A percentile compares a stretch with the other conserved stretches of the same genome.
Evolutionary conservation across 2,888 invertebrate species (phyloP).

Genomic region (Aphrophora alni): DNA sequence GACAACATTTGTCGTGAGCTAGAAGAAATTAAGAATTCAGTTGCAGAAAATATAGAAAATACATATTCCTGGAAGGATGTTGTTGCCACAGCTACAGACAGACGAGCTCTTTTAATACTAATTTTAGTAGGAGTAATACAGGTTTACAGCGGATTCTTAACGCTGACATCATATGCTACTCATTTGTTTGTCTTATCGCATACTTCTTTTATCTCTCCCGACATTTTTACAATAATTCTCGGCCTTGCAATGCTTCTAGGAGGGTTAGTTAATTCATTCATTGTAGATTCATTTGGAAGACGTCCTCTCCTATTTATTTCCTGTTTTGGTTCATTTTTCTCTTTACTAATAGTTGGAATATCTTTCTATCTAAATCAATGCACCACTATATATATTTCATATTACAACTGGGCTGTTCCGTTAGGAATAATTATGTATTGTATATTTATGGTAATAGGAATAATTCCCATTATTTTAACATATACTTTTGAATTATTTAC

Average conservation of each 20-base stretch:
- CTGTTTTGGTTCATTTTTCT: not conserved
- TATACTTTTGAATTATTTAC: conserved; percentile 29
- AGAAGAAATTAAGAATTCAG: conserved; percentile 19
- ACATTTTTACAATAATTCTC: conserved; percentile 18
- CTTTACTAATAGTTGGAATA: not conserved
- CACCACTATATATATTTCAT: not conserved
- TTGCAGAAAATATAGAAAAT: conserved; percentile 6
- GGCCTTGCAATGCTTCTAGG: conserved; percentile 21
- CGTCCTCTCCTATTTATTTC: conserved; percentile 7
- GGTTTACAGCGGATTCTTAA: conserved; percentile 16
- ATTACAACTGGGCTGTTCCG: conserved; percentile 10
- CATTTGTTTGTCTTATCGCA: conserved; percentile 6
- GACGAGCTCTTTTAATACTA: conserved; percentile 30
- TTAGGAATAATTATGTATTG: not conserved
- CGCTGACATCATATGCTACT: conserved; percentile 27
- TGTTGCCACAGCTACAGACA: conserved; percentile 21
- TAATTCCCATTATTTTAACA: conserved; percentile 17
- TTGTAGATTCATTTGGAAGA: conserved; percentile 20
- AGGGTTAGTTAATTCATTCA: not conserved
- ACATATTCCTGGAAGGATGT: conserved; percentile 27
- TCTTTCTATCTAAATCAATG: not conserved
- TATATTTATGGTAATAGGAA: conserved; percentile 19
- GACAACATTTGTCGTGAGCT: conserved; percentile 15
- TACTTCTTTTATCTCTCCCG: not conserved
- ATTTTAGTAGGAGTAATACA: not conserved